Percentiles rank a stretch among this genome's conserved stretches.
phyloP scores from a whole-genome alignment of 2,888 invertebrate species.

The Hirtodrosophila confusa region DNA sequence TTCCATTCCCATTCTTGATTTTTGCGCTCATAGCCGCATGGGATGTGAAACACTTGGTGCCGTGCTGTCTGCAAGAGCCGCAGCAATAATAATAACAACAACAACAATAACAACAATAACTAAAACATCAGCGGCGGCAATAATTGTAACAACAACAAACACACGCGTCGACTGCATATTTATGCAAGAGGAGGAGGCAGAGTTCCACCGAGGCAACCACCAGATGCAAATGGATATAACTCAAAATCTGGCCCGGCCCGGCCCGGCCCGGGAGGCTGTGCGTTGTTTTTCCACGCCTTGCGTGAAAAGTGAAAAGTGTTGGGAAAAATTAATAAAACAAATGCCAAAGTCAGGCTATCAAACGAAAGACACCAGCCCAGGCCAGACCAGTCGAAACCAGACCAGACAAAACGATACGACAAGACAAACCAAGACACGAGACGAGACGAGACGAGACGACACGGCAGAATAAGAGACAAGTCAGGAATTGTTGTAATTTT shows the following conservation, averaged over 20 bases:
- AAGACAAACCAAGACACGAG: not conserved
- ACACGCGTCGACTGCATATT: conserved; percentile 56
- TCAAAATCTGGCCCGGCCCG: conserved; percentile 23
- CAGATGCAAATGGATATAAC: conserved; percentile 64
- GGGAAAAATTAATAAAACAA: conserved; percentile 71
- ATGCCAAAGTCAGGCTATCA: conserved; percentile 65
- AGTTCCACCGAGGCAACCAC: conserved; percentile 28
- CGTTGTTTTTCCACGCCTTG: conserved; percentile 68
- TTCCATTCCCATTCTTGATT: conserved; percentile 20
- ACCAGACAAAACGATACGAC: no score
- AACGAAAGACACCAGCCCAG: conserved; percentile 16
- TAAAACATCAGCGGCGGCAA: conserved; percentile 42
- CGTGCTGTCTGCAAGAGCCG: conserved; percentile 71
- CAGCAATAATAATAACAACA: conserved; percentile 56
- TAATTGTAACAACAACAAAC: conserved; percentile 67
- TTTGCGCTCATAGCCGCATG: conserved; percentile 45
- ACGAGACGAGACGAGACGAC: conserved; percentile 1
- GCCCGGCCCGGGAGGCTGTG: conserved; percentile 33
- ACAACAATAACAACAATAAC: conserved; percentile 30
- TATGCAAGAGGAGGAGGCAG: conserved; percentile 44
- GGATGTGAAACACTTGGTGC: conserved; percentile 77
- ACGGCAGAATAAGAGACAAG: conserved; percentile 8
- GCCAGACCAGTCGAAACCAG: no score
- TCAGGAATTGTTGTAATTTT: conserved; percentile 71
- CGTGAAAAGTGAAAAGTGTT: conserved; percentile 66